Evolutionary conservation across 2,797 vertebrate species (phyloP).

Genomic region (Alcedo atthis): DNA sequence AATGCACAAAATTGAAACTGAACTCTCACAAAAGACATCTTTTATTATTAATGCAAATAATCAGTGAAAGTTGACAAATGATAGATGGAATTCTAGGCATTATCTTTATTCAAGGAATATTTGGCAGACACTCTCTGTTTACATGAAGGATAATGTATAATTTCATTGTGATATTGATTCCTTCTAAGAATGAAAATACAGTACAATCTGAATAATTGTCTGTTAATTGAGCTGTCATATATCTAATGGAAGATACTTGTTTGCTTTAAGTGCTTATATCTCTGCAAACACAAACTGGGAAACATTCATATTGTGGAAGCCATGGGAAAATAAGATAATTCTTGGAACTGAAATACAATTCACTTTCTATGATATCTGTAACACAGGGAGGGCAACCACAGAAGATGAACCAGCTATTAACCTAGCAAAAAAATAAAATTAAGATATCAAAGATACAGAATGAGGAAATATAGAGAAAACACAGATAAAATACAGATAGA

Average conservation of each 20-base stretch:
- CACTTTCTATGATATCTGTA: background rate
- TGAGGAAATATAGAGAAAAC: background rate
- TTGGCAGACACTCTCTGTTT: conserved; percentile 27
- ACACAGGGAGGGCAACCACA: background rate
- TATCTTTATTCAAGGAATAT: conserved; percentile 34
- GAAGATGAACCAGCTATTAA: background rate
- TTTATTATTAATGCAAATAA: background rate
- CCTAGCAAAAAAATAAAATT: background rate
- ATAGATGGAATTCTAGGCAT: background rate
- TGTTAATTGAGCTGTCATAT: conserved; percentile 40
- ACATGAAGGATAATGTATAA: conserved; percentile 4
- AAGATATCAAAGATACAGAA: background rate
- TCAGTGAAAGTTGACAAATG: background rate
- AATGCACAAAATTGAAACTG: background rate
- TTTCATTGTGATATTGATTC: background rate
- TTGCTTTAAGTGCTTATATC: background rate
- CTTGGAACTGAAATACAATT: background rate
- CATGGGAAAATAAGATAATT: background rate
- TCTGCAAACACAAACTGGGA: background rate
- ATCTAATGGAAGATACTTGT: background rate
- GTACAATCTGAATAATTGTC: conserved; percentile 2
- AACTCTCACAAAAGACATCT: background rate
- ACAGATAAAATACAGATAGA: background rate
- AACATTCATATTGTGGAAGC: background rate
- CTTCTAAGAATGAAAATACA: conserved; percentile 41